These are phyloP conservation scores for Noctua comes DNA, from an alignment of 2,888 invertebrate species.

Conservation along the genomic window DNA sequence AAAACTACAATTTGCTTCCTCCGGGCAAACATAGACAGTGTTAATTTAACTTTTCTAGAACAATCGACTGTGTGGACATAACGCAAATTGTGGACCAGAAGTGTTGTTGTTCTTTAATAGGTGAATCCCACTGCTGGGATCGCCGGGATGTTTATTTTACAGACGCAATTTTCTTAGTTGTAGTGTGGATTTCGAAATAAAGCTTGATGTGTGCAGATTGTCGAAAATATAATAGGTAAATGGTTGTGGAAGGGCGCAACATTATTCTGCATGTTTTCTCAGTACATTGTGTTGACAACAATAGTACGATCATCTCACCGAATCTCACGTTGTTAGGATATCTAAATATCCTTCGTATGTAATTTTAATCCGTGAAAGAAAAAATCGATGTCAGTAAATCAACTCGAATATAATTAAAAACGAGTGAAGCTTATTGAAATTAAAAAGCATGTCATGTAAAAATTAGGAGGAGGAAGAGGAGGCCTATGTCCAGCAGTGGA, in stretches of 20 bases:
- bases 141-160: constrained; percentile 13
- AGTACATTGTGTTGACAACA: too few relatives aligned
- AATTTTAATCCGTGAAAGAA: too few relatives aligned
- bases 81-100: constrained; percentile 36
- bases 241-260: neutral
- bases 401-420: too few relatives aligned
- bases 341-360: too few relatives aligned
- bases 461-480: too few relatives aligned
- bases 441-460: too few relatives aligned
- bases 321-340: too few relatives aligned
- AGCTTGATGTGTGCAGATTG: neutral
- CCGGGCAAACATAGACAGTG: constrained; percentile 11
- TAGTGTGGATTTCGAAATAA: neutral
- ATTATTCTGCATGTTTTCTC: too few relatives aligned
- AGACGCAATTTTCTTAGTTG: neutral
- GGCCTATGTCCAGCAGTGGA: too few relatives aligned
- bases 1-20: constrained; percentile 20
- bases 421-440: too few relatives aligned
- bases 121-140: constrained; percentile 36
- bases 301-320: too few relatives aligned
- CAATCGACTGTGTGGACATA: constrained; percentile 37
- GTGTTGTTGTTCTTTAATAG: constrained; percentile 56
- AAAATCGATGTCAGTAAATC: too few relatives aligned
- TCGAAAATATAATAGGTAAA: neutral
- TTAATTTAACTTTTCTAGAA: constrained; percentile 61